phyloP scores from a whole-genome alignment of 2,113 vertebrate genomes.

The Cheirogaleus medius region DNA sequence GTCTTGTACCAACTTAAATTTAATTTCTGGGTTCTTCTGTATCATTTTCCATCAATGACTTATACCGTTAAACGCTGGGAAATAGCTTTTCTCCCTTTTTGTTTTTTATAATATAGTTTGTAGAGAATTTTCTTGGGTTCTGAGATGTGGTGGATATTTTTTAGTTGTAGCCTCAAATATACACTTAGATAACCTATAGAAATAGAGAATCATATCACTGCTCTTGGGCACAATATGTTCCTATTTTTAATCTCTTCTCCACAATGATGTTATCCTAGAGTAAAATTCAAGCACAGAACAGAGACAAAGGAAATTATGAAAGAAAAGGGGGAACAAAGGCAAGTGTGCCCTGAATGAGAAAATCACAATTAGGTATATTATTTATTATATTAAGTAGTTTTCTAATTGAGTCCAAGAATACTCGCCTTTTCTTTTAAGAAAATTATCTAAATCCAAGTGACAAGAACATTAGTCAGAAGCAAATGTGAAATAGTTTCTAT shows the following conservation, averaged over 20 bases:
- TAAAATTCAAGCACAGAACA: background rate
- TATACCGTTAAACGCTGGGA: background rate
- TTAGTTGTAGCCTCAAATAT: background rate
- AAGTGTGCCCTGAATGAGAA: background rate
- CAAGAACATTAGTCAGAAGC: conserved; percentile 39
- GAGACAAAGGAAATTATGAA: background rate
- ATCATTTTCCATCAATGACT: background rate
- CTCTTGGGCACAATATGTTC: background rate
- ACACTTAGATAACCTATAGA: background rate
- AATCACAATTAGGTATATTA: background rate
- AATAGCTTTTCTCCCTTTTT: background rate
- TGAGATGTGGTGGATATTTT: background rate
- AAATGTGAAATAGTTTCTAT: conserved; percentile 51
- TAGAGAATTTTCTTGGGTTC: background rate
- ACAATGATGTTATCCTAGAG: background rate
- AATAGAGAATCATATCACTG: background rate
- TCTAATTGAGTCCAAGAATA: conserved; percentile 1
- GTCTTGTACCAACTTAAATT: background rate
- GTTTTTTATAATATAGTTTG: background rate
- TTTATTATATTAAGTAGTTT: background rate
- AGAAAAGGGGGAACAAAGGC: background rate
- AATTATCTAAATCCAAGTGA: conserved; percentile 32
- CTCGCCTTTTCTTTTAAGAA: background rate
- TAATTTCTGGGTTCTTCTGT: background rate
- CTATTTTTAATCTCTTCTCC: background rate